phyloP scores from a whole-genome alignment of 2,797 vertebrate genomes.

The Micrastur ruficollis region DNA sequence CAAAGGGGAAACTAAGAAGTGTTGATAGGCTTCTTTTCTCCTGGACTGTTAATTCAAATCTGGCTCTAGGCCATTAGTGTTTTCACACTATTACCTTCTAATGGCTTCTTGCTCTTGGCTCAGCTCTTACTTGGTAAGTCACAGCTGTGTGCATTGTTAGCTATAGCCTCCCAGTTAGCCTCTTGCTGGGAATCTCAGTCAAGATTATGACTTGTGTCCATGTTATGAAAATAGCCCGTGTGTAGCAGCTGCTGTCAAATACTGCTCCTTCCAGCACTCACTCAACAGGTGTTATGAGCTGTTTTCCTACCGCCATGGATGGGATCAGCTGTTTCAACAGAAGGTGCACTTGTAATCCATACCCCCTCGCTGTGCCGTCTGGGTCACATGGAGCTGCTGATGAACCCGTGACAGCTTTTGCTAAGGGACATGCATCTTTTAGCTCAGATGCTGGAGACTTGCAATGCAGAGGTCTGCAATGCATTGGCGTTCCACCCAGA shows the following conservation, averaged over 20 bases:
- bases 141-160: conserved; percentile 25
- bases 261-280: neutral
- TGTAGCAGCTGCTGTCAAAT: conserved; percentile 16
- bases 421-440: neutral
- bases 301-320: neutral
- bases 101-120: conserved; percentile 56
- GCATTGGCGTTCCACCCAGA: neutral
- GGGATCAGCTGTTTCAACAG: conserved; percentile 57
- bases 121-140: neutral
- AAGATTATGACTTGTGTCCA: neutral
- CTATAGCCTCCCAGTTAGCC: conserved; percentile 25
- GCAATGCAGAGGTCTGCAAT: neutral
- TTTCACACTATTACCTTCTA: conserved; percentile 57
- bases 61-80: conserved; percentile 44
- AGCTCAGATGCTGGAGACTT: neutral
- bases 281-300: conserved; percentile 19
- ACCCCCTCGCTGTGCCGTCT: neutral
- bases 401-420: neutral
- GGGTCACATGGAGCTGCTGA: neutral
- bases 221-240: neutral
- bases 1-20: neutral
- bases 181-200: conserved; percentile 55
- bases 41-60: conserved; percentile 42
- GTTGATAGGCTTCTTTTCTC: conserved; percentile 10
- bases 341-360: conserved; percentile 1